phyloP scores from a whole-genome alignment of 2,113 vertebrate species.

The Notiomystis cincta region DNA sequence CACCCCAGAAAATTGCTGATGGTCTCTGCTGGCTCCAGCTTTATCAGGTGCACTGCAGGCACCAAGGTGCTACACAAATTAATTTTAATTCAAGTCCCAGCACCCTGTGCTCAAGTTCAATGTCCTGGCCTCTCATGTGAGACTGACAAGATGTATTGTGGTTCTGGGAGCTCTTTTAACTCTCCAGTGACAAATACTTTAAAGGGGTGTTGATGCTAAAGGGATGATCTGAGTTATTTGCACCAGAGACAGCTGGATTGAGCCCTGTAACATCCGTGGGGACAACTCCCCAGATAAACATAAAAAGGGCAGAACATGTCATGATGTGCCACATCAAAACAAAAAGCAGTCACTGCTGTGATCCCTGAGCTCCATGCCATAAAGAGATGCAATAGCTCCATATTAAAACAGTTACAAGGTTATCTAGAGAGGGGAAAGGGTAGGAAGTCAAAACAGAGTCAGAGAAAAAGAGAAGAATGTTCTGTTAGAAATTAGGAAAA shows the following conservation, averaged over 20 bases:
- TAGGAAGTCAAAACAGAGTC: background rate
- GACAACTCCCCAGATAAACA: background rate
- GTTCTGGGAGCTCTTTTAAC: background rate
- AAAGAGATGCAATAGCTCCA: background rate
- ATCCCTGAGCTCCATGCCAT: background rate
- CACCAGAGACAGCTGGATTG: background rate
- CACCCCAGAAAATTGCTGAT: background rate
- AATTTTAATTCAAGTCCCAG: background rate
- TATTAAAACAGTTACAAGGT: background rate
- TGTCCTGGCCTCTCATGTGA: constrained; percentile 13
- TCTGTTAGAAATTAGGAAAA: background rate
- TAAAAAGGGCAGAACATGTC: background rate
- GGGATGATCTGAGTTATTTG: background rate
- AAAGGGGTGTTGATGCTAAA: background rate
- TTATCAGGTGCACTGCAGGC: background rate
- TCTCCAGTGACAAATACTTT: background rate
- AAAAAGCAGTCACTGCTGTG: background rate
- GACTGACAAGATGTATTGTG: background rate
- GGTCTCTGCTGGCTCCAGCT: background rate
- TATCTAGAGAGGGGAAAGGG: background rate
- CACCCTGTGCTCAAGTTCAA: background rate
- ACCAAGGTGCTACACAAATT: background rate
- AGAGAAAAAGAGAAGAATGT: background rate
- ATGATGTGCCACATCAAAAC: background rate
- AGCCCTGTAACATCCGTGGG: background rate